Evolutionary conservation across 1,140 invertebrate genomes (phyloP), one percentile per base, ranked within the genome.

Genomic region (Trichonephila inaurata): DNA sequence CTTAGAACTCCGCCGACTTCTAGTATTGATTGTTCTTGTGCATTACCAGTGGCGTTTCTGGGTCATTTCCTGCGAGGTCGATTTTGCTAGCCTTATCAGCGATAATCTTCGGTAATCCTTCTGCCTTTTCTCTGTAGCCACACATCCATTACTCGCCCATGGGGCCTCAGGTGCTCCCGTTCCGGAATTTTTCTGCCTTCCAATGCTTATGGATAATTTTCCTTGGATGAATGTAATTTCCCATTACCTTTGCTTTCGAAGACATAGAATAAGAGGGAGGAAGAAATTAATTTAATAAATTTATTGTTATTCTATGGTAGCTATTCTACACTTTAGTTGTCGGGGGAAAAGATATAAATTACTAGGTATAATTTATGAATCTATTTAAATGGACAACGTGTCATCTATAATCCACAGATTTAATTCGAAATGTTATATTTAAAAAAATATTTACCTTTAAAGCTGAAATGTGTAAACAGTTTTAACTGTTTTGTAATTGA

Each of bases 51-150:
- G 81, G 81, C 90, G 85, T 92, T 92, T 92, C 81, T 85, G 90
- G 90, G 90, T 92, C 90, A 92, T 92, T 92, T 92, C 90, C 90
- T 24, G 61, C 60, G 81, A 69, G 90, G 90, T 92, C 90, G 60
- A 85, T 92, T 92, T 51, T 62, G 24, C 90, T 18, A 61, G 90
- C 40, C 90, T 91, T 91, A 91, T 91, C 89, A 91, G 89, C 58
- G 89, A 91, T 91, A 77, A 91, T 91, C 89, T 91, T 81, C 66
- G 10, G 89, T 91, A 91, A 91, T 91, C 89, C 89, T 40, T 24
- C 89, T 82, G 69, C 89, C 44, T 82, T 89, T 82, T 24, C 51
- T 62, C 19, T 21, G 89, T 44, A 33, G 66, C 66, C 64, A 64
- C 72, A 72, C 69, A 90, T 91, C 89, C 40, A 60, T 60, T 85